phyloP scores from a whole-genome alignment of 2,113 vertebrate genomes.

The Spermophilus dauricus region DNA sequence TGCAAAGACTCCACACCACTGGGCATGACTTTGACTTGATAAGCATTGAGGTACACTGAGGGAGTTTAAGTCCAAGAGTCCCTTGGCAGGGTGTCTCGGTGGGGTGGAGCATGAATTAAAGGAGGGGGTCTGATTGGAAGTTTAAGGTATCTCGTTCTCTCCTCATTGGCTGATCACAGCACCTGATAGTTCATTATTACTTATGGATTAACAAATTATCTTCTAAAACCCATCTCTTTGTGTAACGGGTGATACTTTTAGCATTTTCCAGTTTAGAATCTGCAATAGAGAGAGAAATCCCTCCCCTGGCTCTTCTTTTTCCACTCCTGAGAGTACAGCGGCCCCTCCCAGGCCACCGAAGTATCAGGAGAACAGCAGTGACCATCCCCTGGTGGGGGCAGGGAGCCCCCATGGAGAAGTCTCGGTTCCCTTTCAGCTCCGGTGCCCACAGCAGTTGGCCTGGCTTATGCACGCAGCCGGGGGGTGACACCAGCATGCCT shows the following conservation, averaged over 20 bases:
- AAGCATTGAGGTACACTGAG: fast-evolving
- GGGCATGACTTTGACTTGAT: neutral
- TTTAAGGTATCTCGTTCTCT: neutral
- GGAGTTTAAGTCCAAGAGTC: neutral
- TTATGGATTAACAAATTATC: neutral
- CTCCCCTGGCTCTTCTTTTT: neutral
- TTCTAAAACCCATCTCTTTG: neutral
- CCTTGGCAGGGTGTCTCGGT: neutral
- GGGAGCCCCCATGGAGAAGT: neutral
- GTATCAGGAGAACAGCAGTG: neutral
- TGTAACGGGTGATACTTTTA: neutral
- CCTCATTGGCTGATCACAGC: neutral
- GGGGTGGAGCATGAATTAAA: neutral
- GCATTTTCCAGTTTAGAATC: neutral
- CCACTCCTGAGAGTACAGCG: neutral
- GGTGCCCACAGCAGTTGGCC: conserved; percentile 79
- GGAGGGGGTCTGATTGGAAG: neutral
- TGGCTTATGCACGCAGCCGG: conserved; percentile 50
- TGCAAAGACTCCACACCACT: neutral
- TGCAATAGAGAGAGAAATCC: neutral
- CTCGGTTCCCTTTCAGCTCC: conserved; percentile 71
- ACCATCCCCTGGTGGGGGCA: neutral
- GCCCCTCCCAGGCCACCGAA: neutral
- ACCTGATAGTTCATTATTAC: neutral
- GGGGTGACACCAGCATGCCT: conserved; percentile 21